These are phyloP conservation scores for Synergus umbraculus DNA, from an alignment of 2,888 invertebrate genomes.

Conservation along the genomic window DNA sequence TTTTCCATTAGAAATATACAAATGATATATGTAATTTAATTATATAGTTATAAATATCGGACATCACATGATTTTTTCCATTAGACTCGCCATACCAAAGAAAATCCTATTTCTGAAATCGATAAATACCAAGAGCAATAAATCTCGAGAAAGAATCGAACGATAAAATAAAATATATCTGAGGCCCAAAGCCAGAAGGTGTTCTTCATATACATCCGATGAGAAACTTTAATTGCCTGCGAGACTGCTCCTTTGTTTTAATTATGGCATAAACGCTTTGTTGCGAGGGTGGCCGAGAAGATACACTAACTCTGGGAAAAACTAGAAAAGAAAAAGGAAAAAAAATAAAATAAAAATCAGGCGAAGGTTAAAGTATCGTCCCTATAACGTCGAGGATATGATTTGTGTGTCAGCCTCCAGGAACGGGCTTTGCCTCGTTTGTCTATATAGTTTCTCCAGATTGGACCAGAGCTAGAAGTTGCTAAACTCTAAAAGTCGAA, in stretches of 20 bases:
- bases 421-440: conserved; percentile 57
- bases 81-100: not conserved
- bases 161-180: not conserved
- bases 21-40: no score
- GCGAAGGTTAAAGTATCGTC: conserved; percentile 40
- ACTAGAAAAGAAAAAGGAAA: conserved; percentile 34
- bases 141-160: conserved; percentile 17
- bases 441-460: conserved; percentile 46
- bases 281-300: conserved; percentile 50
- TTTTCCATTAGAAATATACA: no score
- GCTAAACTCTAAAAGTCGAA: conserved; percentile 32
- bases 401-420: conserved; percentile 72
- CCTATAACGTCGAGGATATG: conserved; percentile 60
- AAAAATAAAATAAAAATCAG: conserved; percentile 16
- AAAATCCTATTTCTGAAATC: conserved; percentile 5
- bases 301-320: conserved; percentile 47
- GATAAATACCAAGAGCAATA: not conserved
- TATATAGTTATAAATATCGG: not conserved
- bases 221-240: conserved; percentile 47
- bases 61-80: not conserved
- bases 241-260: conserved; percentile 50
- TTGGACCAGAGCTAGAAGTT: conserved; percentile 39
- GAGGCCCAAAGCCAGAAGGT: not conserved
- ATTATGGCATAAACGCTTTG: conserved; percentile 49
- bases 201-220: not conserved